Conservation (phyloP, 2,797 vertebrate species). For the Hafferia zeledoni region DNA sequence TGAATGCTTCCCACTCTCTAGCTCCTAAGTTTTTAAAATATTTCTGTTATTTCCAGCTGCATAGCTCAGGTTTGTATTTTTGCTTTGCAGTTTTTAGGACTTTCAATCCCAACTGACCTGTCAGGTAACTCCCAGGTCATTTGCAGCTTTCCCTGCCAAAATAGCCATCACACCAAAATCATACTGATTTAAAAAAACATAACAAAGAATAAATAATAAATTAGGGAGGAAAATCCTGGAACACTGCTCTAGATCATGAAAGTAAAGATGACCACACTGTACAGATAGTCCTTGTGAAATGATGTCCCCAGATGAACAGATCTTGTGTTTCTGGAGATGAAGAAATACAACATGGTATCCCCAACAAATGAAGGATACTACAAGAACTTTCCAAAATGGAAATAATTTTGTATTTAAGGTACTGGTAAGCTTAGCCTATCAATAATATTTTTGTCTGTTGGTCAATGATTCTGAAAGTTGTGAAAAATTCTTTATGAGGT, state of each 20-base stretch:
- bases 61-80: neutral
- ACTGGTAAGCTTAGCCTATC: neutral
- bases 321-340: neutral
- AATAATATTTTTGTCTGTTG: neutral
- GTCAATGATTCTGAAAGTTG: neutral
- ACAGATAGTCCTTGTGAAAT: neutral
- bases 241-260: neutral
- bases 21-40: neutral
- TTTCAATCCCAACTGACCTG: accelerated
- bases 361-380: neutral
- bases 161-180: neutral
- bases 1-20: neutral
- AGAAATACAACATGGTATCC: neutral
- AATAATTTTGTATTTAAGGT: neutral
- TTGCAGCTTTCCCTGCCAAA: neutral
- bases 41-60: neutral
- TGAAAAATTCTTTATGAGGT: neutral
- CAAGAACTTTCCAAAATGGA: neutral
- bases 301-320: neutral
- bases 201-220: neutral
- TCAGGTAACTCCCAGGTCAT: neutral
- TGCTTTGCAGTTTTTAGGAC: neutral
- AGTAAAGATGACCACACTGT: neutral
- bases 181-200: neutral
- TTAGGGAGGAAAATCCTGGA: neutral